Evolutionary conservation across 2,113 vertebrate species (phyloP).

Genomic region (Pantherophis guttatus): DNA sequence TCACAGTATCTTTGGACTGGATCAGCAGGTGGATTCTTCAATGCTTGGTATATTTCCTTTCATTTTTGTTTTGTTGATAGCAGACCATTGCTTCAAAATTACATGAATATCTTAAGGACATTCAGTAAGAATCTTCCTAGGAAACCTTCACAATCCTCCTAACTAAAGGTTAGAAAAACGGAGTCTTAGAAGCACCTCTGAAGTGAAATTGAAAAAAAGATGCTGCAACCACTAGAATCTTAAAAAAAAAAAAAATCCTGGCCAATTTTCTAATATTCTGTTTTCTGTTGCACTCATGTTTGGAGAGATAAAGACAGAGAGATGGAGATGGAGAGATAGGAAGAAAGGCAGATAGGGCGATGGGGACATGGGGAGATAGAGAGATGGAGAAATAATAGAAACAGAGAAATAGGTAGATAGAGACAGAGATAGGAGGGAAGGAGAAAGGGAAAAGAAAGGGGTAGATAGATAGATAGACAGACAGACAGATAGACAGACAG

Average conservation of each 20-base stretch:
- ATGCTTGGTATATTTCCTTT: neutral
- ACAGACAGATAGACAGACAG: too few species aligned
- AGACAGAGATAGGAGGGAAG: too few species aligned
- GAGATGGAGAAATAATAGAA: neutral
- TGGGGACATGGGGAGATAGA: too few species aligned
- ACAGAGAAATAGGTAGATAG: too few species aligned
- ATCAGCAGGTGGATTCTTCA: neutral
- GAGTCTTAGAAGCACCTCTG: neutral
- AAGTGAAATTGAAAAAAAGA: neutral
- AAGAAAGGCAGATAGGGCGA: neutral
- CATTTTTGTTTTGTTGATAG: neutral
- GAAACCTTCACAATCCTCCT: neutral
- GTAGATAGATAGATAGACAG: too few species aligned
- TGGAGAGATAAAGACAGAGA: neutral
- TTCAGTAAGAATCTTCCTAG: neutral
- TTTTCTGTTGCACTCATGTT: neutral
- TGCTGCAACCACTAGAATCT: neutral
- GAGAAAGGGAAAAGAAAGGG: too few species aligned
- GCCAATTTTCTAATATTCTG: neutral
- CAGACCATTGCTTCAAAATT: neutral
- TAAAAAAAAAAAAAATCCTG: neutral
- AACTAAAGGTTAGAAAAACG: neutral
- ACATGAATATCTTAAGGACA: neutral
- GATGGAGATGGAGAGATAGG: neutral
- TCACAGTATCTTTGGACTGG: neutral